phyloP scores from a whole-genome alignment of 2,797 vertebrate species.

The Peromyscus attwateri region DNA sequence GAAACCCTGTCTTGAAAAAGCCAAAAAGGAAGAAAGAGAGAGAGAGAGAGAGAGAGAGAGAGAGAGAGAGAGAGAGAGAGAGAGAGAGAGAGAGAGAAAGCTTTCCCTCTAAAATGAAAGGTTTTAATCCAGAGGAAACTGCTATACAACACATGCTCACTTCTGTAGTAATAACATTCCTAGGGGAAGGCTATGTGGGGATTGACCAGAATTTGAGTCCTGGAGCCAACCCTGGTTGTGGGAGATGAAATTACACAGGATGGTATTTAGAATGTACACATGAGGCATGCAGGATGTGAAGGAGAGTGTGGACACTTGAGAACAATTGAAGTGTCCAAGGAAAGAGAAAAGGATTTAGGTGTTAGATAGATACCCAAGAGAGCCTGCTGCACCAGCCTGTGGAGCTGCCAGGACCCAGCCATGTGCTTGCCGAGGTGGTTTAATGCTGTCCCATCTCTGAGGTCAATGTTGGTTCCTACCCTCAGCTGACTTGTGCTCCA shows the following conservation, averaged over 20 bases:
- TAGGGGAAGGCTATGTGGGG: neutral
- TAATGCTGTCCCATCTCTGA: neutral
- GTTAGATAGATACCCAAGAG: neutral
- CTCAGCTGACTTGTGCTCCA: neutral
- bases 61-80: too few species aligned
- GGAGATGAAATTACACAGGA: neutral
- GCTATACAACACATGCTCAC: neutral
- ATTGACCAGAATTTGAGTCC: slow-evolving; percentile 9
- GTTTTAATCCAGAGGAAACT: neutral
- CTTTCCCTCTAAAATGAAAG: neutral
- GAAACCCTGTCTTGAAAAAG: too few species aligned
- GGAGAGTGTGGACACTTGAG: neutral
- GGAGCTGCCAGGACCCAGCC: neutral
- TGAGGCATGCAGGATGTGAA: neutral
- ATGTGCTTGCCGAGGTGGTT: neutral
- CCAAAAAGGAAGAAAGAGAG: too few species aligned
- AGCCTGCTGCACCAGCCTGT: neutral
- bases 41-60: too few species aligned
- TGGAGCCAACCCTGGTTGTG: neutral
- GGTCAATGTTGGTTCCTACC: neutral
- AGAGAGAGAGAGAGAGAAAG: too few species aligned
- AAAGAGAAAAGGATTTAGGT: neutral
- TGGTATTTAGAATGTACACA: neutral
- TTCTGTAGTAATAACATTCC: neutral
- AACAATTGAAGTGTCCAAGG: neutral